Evolutionary conservation across 2,888 invertebrate species (phyloP), one percentile per base, ranked within the genome.

Genomic region (Epistrophe grossulariae): DNA sequence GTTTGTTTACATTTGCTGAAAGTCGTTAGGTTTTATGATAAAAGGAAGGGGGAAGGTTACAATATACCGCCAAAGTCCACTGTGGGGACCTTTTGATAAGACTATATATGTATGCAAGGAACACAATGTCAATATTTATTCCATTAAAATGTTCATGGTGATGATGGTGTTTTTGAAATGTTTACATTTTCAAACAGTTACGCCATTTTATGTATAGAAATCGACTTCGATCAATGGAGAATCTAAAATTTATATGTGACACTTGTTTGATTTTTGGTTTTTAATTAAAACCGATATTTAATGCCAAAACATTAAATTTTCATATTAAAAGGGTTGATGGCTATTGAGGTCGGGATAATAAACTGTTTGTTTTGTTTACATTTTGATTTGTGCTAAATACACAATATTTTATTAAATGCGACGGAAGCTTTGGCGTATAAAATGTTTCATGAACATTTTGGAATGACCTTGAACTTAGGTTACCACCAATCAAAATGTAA

Each of bases 101-200:
- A 19, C 45, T 11, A 1, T 8, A 40, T 13, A 19, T 24, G 1
- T 15, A 17, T 13, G n/a, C 10, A 17, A 11, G 6, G 13, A 35
- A 66, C 40, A 28, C 43, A 57, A 59, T 66, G 50, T 74, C 38
- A 66, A 79, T 74, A 73, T 79, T 79, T 79, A 48, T 13, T 45
- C 45, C 13, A 45, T 57, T 35, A 45, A 68, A 38, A 17, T 59
- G 17, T 45, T 19, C 10, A 13, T 19, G n/a, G n/a, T n/a, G 43
- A 24, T 13, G 40, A 28, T 40, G 40, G 45, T 64, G 64, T 28
- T 28, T 64, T 62, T 7, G 13, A 60, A 43, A 43, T 64, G 48
- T 40, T 48, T 40, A 62, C 24, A 43, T 28, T 66, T 66, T 17
- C 31, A 17, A 19, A 45, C 10, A 0, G n/a, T 28, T 31, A 13